Percentiles rank a stretch among this genome's conserved stretches.
Conservation (phyloP, 2,797 vertebrate genomes). For the Triplophysa yarkandensis region DNA sequence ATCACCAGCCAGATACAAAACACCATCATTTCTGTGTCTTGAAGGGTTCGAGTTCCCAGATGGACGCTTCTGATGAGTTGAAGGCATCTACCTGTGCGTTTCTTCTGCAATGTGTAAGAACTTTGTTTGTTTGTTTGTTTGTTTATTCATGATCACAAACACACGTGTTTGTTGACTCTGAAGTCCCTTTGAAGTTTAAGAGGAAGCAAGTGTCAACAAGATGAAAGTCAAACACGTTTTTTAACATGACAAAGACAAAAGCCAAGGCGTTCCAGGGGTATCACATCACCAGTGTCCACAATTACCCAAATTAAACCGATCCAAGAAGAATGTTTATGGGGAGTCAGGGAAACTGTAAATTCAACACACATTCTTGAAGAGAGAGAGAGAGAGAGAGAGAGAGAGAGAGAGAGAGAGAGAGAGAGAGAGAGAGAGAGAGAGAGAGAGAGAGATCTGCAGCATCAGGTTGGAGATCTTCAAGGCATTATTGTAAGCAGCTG, state of each 20-base stretch:
- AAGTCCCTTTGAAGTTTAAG: no score
- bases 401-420: constrained; percentile 64
- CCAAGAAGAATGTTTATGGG: constrained; percentile 54
- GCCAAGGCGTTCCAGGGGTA: constrained; percentile 46
- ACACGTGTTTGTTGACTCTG: no score
- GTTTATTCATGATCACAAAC: no score
- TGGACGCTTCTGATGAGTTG: no score
- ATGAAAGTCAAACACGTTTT: constrained; percentile 39
- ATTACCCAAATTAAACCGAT: constrained; percentile 62
- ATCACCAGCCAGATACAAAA: constrained; percentile 3
- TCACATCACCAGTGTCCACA: constrained; percentile 26
- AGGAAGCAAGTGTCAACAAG: constrained; percentile 44
- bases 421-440: constrained; percentile 63
- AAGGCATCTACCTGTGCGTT: no score
- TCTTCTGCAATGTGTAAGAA: no score
- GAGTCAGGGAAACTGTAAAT: constrained; percentile 55
- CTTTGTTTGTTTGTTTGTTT: no score
- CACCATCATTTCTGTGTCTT: not conserved
- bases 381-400: constrained; percentile 63
- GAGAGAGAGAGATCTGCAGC: constrained; percentile 70
- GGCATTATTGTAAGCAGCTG: constrained; percentile 82
- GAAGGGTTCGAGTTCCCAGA: no score
- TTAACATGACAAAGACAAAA: constrained; percentile 37
- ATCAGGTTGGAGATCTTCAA: constrained; percentile 75
- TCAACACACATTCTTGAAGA: constrained; percentile 65